These are phyloP conservation scores for Cinclus mexicanus DNA, from an alignment of 2,113 vertebrate genomes.

Conservation along the genomic window DNA sequence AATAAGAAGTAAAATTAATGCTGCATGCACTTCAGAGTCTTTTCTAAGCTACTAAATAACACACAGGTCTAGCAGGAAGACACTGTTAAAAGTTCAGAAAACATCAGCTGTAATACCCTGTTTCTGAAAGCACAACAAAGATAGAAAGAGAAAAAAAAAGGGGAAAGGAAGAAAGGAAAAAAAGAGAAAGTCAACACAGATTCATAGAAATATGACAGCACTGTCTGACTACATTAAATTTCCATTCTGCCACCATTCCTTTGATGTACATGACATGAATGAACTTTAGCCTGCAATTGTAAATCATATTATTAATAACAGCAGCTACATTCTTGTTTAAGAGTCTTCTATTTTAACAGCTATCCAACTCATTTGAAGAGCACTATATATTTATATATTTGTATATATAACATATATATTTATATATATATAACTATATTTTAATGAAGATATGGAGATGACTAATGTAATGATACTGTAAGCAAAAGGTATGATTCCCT, in stretches of 20 bases:
- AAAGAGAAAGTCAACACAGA: background rate
- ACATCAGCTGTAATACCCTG: background rate
- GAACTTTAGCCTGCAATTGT: background rate
- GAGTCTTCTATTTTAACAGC: background rate
- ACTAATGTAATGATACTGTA: background rate
- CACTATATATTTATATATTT: too few species aligned
- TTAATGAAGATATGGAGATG: background rate
- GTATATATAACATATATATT: too few species aligned
- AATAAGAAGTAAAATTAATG: conserved; percentile 24
- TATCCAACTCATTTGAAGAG: background rate
- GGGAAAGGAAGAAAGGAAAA: background rate
- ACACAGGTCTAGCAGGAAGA: background rate
- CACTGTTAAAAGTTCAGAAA: background rate
- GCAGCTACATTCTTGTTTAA: background rate
- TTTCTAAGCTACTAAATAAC: background rate
- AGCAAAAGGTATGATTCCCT: background rate
- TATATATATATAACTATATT: too few species aligned
- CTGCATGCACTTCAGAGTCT: background rate
- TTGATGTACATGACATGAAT: background rate
- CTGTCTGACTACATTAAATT: background rate
- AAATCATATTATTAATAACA: background rate
- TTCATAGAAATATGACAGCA: background rate
- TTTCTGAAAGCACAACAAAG: background rate
- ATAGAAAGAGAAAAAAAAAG: background rate
- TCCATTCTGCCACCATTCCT: background rate